Conservation (phyloP, 2,888 invertebrate species). For the Myopa tessellatipennis region DNA sequence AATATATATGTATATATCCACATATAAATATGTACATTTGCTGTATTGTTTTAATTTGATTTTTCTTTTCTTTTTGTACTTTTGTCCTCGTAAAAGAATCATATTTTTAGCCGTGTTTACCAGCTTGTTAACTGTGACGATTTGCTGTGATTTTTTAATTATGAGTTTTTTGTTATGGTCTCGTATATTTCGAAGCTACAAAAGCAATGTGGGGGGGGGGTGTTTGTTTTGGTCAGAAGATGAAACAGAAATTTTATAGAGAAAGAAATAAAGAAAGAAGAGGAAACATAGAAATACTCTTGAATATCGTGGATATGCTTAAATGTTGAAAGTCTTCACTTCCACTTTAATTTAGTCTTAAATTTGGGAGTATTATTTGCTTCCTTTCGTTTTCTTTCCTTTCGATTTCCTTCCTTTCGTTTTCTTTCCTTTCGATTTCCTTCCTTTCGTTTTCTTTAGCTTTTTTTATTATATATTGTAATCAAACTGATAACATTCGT, state of each 20-base stretch:
- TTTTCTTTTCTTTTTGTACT: neutral
- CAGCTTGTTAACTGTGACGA: slow-evolving; percentile 30
- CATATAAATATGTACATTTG: too few relatives aligned
- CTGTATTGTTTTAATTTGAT: neutral
- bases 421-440: neutral
- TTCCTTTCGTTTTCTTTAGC: too few relatives aligned
- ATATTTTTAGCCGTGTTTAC: slow-evolving; percentile 26
- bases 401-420: neutral
- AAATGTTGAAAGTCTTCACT: too few relatives aligned
- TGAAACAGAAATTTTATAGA: neutral
- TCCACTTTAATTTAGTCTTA: too few relatives aligned
- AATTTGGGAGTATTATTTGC: too few relatives aligned
- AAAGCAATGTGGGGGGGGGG: too few relatives aligned
- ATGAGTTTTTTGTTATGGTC: slow-evolving; percentile 58
- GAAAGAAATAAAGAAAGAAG: neutral
- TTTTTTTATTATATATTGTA: neutral
- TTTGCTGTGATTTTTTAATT: slow-evolving; percentile 39
- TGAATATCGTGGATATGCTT: too few relatives aligned
- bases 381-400: neutral
- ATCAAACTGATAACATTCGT: neutral
- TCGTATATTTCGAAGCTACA: slow-evolving; percentile 41
- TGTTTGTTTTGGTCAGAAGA: too few relatives aligned
- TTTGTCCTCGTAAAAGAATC: slow-evolving; percentile 28
- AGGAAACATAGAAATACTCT: too few relatives aligned
- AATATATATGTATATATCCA: too few relatives aligned